Base-by-base conservation (phyloP, 1,140 invertebrate genomes). In the Nymphalis io region DNA sequence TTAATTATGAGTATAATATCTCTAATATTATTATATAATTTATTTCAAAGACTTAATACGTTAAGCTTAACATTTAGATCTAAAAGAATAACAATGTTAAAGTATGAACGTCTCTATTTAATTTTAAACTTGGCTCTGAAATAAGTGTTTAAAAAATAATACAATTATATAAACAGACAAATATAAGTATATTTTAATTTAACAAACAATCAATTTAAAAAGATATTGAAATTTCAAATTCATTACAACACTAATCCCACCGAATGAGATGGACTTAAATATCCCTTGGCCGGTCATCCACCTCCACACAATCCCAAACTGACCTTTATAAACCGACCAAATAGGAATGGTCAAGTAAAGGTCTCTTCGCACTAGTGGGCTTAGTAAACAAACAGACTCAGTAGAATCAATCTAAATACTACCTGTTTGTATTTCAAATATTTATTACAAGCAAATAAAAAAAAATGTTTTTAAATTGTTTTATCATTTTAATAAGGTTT, bases 271-370 rank as follows among this genome's bases (percentile, higher is more conserved):
- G 70, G 70, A 69, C 55, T 64, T 27, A 51, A 42, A 60, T 71
- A 74, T 67, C 67, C 72, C 68, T 68, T 60, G 44, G 42, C 42
- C 53, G 70, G 61, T 60, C 68, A 46, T 70, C 65, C 60, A 62
- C 76, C 70, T 60, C 46, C 60, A 65, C 59, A 71, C 68, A 73
- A 75, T 75, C 73, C 76, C 68, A 23, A 63, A 67, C 71, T 78
- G 76, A 75, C 76, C 76, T 78, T 69, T 71, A 68, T 78, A 78
- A 75, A 73, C 72, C 75, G 69, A 46, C 68, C 42, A 61, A 75
- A 78, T 68, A 72, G 64, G 64, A 70, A 57, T 60, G 61, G 57
- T 65, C 55, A 61, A 61, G 46, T 18, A 51, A 38, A 55, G 66
- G 66, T 61, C 66, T 38, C n/a, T n/a, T 68, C 66, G 12, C 39